These are phyloP conservation scores for Puntigrus tetrazona DNA, from an alignment of 2,113 vertebrate species.

Conservation along the genomic window DNA sequence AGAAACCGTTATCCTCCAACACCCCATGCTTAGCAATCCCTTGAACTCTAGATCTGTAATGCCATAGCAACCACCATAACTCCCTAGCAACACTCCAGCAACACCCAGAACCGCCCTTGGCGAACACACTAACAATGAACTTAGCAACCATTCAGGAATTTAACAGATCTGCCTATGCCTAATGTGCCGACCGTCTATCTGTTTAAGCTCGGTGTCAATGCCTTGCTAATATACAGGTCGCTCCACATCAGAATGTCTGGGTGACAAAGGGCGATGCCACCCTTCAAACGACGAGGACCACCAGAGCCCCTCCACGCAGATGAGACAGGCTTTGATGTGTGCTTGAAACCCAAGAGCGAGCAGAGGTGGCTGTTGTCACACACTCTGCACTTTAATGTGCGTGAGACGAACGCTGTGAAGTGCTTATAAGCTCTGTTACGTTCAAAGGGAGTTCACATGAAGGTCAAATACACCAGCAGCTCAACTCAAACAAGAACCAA, in stretches of 20 bases:
- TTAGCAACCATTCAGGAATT: not conserved
- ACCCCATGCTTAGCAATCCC: too few relatives aligned
- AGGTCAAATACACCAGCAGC: not conserved
- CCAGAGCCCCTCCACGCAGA: not conserved
- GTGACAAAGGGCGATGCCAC: not conserved
- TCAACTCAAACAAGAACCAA: slow-evolving; percentile 4
- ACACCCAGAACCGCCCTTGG: too few relatives aligned
- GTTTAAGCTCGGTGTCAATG: not conserved
- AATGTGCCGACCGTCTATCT: not conserved
- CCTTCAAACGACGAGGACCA: slow-evolving; percentile 3
- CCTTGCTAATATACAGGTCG: not conserved
- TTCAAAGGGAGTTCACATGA: slow-evolving; percentile 26
- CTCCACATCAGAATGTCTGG: not conserved
- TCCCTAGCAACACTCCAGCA: too few relatives aligned
- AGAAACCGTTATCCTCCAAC: too few relatives aligned
- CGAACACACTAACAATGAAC: not conserved
- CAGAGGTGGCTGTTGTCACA: slow-evolving; percentile 9
- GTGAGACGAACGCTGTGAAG: slow-evolving; percentile 17
- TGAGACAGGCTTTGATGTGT: slow-evolving; percentile 19
- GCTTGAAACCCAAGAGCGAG: not conserved
- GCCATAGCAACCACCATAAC: too few relatives aligned
- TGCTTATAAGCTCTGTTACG: not conserved
- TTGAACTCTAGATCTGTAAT: too few relatives aligned
- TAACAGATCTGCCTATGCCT: not conserved
- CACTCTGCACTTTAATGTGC: slow-evolving; percentile 16